phyloP scores from a whole-genome alignment of 2,113 vertebrate genomes.

The Paraplagusia blochii region DNA sequence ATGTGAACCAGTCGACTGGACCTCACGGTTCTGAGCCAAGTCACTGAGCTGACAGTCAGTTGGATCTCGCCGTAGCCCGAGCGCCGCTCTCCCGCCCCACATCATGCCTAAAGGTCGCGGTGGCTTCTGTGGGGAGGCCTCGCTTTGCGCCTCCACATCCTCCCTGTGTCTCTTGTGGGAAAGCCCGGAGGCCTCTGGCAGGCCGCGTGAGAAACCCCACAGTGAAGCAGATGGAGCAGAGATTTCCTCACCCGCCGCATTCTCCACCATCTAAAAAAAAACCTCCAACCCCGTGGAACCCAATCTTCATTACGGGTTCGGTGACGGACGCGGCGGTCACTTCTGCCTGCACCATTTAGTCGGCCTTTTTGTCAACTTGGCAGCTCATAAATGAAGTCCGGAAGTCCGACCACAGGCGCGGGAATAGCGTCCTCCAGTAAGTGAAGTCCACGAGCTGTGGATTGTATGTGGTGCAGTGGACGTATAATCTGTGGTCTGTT shows the following conservation, averaged over 20 bases:
- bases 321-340: slow-evolving; percentile 54
- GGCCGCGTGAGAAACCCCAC: slow-evolving; percentile 67
- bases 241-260: slow-evolving; percentile 10
- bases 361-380: slow-evolving; percentile 61
- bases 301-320: slow-evolving; percentile 52
- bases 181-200: slow-evolving; percentile 61
- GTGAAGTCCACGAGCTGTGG: slow-evolving; percentile 70
- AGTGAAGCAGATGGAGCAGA: slow-evolving; percentile 41
- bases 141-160: slow-evolving; percentile 66
- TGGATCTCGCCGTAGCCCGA: slow-evolving; percentile 36
- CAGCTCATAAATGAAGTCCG: slow-evolving; percentile 58
- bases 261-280: slow-evolving; percentile 45
- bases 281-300: slow-evolving; percentile 37
- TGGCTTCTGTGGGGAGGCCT: slow-evolving; percentile 67
- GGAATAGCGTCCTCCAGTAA: slow-evolving; percentile 65
- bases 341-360: slow-evolving; percentile 46
- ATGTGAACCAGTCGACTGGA: too few relatives aligned
- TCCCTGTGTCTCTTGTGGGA: slow-evolving; percentile 67
- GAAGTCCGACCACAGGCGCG: slow-evolving; percentile 62
- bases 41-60: slow-evolving; percentile 24
- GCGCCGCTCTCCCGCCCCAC: slow-evolving; percentile 41
- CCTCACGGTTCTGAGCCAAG: too few relatives aligned
- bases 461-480: slow-evolving; percentile 68
- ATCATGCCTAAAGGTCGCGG: slow-evolving; percentile 54
- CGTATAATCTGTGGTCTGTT: slow-evolving; percentile 71